phyloP scores from a whole-genome alignment of 2,888 invertebrate species.

The Marasmarcha lunaedactyla region DNA sequence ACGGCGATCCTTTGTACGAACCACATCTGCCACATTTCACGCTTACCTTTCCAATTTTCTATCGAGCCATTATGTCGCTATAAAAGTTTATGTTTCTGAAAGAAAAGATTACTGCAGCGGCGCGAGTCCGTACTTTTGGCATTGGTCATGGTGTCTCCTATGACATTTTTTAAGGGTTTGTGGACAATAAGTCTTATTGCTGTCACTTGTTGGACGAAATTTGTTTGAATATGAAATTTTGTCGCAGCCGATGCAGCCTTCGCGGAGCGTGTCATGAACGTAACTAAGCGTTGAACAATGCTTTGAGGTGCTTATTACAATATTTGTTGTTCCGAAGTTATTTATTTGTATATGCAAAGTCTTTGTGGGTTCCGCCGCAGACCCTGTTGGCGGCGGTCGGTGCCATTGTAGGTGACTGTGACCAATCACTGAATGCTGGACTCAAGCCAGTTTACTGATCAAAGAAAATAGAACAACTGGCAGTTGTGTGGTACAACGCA shows the following conservation, averaged over 20 bases:
- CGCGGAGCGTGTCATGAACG: constrained; percentile 45
- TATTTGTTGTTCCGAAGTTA: constrained; percentile 66
- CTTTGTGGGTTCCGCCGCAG: constrained; percentile 53
- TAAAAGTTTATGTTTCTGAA: constrained; percentile 58
- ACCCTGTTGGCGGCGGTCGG: constrained; percentile 26
- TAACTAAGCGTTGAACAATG: constrained; percentile 56
- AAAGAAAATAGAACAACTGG: not conserved
- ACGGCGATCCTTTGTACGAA: not conserved
- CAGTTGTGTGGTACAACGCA: not conserved
- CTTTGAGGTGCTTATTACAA: constrained; percentile 66
- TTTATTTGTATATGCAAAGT: constrained; percentile 61
- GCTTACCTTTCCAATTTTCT: constrained; percentile 59
- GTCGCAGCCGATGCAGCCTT: constrained; percentile 24
- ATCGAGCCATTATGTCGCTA: constrained; percentile 43
- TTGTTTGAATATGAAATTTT: constrained; percentile 13
- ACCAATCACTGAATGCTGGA: not conserved
- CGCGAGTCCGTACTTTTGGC: constrained; percentile 34
- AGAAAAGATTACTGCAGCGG: constrained; percentile 45
- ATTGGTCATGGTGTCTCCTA: constrained; percentile 55
- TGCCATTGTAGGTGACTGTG: constrained; percentile 1
- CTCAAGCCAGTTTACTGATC: not conserved
- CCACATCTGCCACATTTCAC: constrained; percentile 60
- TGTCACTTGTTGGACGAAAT: constrained; percentile 16
- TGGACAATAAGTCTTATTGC: constrained; percentile 19
- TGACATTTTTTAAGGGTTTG: not conserved